These are phyloP conservation scores for Theocolax elegans DNA, from an alignment of 1,140 invertebrate genomes.

Conservation along the genomic window DNA sequence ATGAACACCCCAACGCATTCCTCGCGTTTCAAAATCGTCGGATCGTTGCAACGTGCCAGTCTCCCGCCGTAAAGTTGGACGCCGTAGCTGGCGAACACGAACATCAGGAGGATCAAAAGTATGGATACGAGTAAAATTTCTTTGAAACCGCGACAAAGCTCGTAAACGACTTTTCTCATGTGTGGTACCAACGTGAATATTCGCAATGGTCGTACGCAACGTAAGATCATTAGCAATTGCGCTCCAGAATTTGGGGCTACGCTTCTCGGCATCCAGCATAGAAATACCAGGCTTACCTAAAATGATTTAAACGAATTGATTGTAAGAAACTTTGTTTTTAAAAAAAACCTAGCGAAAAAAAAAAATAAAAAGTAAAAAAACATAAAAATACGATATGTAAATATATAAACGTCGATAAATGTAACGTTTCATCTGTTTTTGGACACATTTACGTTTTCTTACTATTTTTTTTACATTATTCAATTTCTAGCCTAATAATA, in stretches of 20 bases:
- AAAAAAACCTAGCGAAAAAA: too few species aligned
- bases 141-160: constrained; percentile 98
- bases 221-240: constrained; percentile 95
- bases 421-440: too few species aligned
- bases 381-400: too few species aligned
- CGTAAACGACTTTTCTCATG: constrained; percentile 99
- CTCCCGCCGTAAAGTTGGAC: constrained; percentile 97
- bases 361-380: too few species aligned
- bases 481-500: too few species aligned
- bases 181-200: constrained; percentile 99
- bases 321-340: too few species aligned
- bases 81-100: constrained; percentile 98
- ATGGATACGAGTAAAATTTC: constrained; percentile 98
- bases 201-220: constrained; percentile 93
- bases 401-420: too few species aligned
- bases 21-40: constrained; percentile 82
- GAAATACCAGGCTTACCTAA: constrained; percentile 91
- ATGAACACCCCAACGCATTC: constrained; percentile 96
- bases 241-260: constrained; percentile 92
- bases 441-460: too few species aligned
- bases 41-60: constrained; percentile 97
- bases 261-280: constrained; percentile 94
- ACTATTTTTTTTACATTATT: too few species aligned
- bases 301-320: too few species aligned
- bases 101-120: constrained; percentile 97